Percentiles rank a stretch among this genome's conserved stretches.
phyloP scores from a whole-genome alignment of 2,113 vertebrate genomes.

The Accipiter virgatus region DNA sequence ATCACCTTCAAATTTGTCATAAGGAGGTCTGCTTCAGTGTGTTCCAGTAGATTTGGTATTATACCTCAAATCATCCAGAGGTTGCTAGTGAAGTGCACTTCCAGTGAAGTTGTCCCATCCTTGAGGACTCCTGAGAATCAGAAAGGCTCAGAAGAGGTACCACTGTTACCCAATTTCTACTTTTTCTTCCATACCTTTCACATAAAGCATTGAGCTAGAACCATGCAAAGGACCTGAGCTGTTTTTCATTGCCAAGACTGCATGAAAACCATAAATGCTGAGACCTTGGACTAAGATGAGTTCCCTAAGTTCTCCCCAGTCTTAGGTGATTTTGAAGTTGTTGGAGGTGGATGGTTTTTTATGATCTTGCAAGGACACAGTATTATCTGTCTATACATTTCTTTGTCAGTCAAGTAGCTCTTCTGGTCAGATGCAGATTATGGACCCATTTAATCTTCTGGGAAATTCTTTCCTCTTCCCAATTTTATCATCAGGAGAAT shows the following conservation, averaged over 20 bases:
- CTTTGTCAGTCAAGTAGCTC: not conserved
- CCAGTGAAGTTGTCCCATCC: not conserved
- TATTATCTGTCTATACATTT: not conserved
- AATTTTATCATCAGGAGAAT: not conserved
- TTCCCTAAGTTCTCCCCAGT: not conserved
- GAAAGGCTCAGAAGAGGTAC: not conserved
- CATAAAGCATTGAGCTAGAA: fast-evolving
- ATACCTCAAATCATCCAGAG: not conserved
- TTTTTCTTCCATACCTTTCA: not conserved
- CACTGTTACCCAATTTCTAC: not conserved
- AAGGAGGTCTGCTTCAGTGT: not conserved
- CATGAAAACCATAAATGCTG: not conserved
- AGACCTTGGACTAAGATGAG: not conserved
- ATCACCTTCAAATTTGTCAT: not conserved
- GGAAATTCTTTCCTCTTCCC: not conserved
- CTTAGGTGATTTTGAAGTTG: not conserved
- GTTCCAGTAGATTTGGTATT: not conserved
- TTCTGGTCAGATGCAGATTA: not conserved
- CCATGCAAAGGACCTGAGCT: not conserved
- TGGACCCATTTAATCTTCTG: not conserved
- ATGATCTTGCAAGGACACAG: not conserved
- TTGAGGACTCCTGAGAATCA: not conserved
- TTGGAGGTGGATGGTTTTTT: not conserved
- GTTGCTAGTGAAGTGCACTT: not conserved
- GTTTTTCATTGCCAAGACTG: not conserved